Evolutionary conservation across 2,113 vertebrate species (phyloP).

Genomic region (Oryzias woworae): DNA sequence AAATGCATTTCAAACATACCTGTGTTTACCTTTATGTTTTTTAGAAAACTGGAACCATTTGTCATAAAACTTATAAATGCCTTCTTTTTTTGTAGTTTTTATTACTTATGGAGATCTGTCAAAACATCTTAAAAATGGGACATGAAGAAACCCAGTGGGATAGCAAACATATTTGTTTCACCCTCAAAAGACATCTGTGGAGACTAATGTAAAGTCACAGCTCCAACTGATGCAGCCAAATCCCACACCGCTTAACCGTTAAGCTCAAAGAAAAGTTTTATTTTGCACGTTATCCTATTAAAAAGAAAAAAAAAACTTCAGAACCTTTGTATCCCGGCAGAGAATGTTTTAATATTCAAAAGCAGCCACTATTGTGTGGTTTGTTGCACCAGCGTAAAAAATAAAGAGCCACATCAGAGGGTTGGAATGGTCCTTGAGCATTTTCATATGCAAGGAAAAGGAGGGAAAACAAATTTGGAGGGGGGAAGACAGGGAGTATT

Average conservation of each 20-base stretch:
- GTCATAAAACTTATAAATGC: too few species aligned
- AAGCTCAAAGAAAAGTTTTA: conserved; percentile 76
- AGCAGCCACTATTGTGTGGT: conserved; percentile 79
- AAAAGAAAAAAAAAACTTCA: conserved; percentile 69
- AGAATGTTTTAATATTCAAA: conserved; percentile 83
- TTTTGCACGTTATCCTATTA: conserved; percentile 71
- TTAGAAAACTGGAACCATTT: background rate
- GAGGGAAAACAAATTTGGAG: conserved; percentile 79
- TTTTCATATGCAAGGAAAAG: conserved; percentile 76
- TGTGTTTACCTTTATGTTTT: conserved; percentile 16
- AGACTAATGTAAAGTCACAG: conserved; percentile 53
- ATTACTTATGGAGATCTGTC: conserved; percentile 23
- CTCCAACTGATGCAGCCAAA: conserved; percentile 59
- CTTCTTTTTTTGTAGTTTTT: too few species aligned
- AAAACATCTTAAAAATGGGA: conserved; percentile 58
- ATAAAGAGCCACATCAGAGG: conserved; percentile 82
- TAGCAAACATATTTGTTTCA: conserved; percentile 69
- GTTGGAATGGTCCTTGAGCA: conserved; percentile 73
- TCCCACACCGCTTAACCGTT: conserved; percentile 74
- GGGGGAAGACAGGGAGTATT: conserved; percentile 72
- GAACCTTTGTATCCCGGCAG: conserved; percentile 73
- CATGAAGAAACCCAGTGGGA: conserved; percentile 52
- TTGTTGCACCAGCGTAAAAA: conserved; percentile 74
- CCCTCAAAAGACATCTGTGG: conserved; percentile 70
- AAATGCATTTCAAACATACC: background rate